Percentiles rank a stretch among this genome's conserved stretches.
These are phyloP conservation scores for Cepaea nemoralis DNA, from an alignment of 1,140 invertebrate species.

Conservation along the genomic window DNA sequence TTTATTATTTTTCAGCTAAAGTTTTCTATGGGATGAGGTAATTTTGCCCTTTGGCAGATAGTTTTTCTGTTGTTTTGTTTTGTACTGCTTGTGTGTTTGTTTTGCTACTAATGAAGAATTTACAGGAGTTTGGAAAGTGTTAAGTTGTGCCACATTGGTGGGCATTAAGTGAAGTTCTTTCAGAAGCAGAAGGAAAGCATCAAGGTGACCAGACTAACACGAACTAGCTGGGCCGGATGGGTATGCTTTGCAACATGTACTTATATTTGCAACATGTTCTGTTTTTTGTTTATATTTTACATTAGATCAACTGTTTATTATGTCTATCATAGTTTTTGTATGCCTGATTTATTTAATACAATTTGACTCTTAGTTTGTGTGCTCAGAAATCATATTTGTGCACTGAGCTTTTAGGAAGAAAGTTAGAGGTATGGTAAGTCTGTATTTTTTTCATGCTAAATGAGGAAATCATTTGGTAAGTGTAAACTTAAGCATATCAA, in stretches of 20 bases:
- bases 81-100: slow-evolving; percentile 9
- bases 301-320: background rate
- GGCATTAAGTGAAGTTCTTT: slow-evolving; percentile 24
- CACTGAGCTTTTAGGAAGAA: too few species aligned
- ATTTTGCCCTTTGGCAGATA: too few species aligned
- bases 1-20: too few species aligned
- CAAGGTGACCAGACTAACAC: slow-evolving; percentile 1
- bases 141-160: slow-evolving; percentile 16
- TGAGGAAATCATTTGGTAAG: too few species aligned
- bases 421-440: too few species aligned
- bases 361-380: too few species aligned
- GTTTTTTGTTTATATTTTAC: too few species aligned
- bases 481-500: too few species aligned
- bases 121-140: slow-evolving; percentile 31
- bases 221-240: slow-evolving; percentile 37
- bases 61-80: too few species aligned
- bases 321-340: background rate
- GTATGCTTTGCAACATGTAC: slow-evolving; percentile 16
- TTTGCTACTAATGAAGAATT: slow-evolving; percentile 17
- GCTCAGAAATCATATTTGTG: too few species aligned
- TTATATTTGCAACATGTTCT: slow-evolving; percentile 1
- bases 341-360: background rate
- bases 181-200: background rate
- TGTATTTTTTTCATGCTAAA: too few species aligned
- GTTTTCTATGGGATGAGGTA: too few species aligned